Evolutionary conservation across 2,888 invertebrate species (phyloP).

Genomic region (Acrobasis consociella): DNA sequence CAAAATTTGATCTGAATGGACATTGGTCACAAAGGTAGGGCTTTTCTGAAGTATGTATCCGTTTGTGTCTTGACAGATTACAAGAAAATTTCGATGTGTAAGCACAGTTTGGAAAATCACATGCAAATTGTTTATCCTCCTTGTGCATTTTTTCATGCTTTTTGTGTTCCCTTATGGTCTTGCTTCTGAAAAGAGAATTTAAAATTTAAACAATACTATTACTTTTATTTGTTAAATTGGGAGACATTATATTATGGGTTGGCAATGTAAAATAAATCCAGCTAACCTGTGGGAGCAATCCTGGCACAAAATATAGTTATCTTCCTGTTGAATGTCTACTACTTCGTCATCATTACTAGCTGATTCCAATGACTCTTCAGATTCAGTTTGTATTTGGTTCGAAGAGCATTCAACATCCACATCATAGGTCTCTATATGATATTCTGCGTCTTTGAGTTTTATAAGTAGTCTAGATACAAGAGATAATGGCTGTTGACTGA

Average conservation of each 20-base stretch:
- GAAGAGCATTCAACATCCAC: constrained; percentile 19
- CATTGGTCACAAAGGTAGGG: constrained; percentile 75
- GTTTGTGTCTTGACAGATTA: constrained; percentile 73
- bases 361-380: not conserved
- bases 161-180: constrained; percentile 67
- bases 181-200: constrained; percentile 46
- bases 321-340: constrained; percentile 23
- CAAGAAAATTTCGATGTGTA: constrained; percentile 78
- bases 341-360: constrained; percentile 26
- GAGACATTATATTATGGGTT: too few species aligned
- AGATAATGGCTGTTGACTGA: constrained; percentile 64
- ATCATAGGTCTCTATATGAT: constrained; percentile 24
- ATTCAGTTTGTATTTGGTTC: constrained; percentile 7
- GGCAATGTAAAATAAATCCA: not conserved
- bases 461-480: constrained; percentile 57
- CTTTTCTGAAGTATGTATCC: constrained; percentile 69
- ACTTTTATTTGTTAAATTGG: too few species aligned
- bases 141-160: constrained; percentile 69
- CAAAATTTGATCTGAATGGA: constrained; percentile 72
- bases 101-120: constrained; percentile 76
- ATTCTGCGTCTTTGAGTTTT: constrained; percentile 38
- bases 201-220: not conserved
- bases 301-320: constrained; percentile 4
- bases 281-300: constrained; percentile 32
- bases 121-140: constrained; percentile 68